Conservation (phyloP, 92 coral and sea anemone genomes). For the Actinostola sp. region DNA sequence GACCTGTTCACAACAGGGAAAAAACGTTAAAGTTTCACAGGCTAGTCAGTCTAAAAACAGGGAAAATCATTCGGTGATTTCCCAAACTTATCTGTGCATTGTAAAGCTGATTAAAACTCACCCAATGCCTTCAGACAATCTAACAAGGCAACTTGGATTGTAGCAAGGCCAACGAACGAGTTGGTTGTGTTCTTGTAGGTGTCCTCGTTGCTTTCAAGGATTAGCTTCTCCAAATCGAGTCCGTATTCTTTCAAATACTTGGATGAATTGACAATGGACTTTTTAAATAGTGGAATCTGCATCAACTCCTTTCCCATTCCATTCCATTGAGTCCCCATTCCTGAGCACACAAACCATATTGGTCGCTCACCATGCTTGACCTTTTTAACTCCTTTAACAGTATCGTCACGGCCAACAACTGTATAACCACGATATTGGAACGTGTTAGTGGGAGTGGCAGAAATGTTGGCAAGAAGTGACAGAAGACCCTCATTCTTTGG, state of each 20-base stretch:
- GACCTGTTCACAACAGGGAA: conserved; percentile 37
- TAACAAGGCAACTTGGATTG: conserved; percentile 79
- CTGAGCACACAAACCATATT: conserved; percentile 79
- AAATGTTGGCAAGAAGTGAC: conserved; percentile 60
- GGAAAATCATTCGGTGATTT: too few species aligned
- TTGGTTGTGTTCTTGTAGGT: conserved; percentile 67
- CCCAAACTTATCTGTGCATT: neutral
- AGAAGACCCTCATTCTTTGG: conserved; percentile 38
- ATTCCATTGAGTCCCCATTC: conserved; percentile 87
- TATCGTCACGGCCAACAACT: conserved; percentile 51
- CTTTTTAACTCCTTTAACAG: conserved; percentile 51
- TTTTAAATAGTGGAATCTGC: conserved; percentile 64
- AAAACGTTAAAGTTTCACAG: neutral
- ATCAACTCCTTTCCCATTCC: conserved; percentile 83
- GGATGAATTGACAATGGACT: conserved; percentile 57
- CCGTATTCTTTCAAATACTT: conserved; percentile 63
- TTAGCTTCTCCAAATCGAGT: conserved; percentile 66
- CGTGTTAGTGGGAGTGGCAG: conserved; percentile 63
- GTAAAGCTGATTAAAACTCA: neutral
- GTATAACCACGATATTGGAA: conserved; percentile 72
- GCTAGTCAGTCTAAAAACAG: neutral
- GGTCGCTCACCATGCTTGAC: conserved; percentile 57
- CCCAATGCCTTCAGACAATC: conserved; percentile 71
- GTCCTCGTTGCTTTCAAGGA: conserved; percentile 59
- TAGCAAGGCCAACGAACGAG: conserved; percentile 80